phyloP scores from a whole-genome alignment of 53 echinoderm and acorn worm species.

The Astropecten irregularis region DNA sequence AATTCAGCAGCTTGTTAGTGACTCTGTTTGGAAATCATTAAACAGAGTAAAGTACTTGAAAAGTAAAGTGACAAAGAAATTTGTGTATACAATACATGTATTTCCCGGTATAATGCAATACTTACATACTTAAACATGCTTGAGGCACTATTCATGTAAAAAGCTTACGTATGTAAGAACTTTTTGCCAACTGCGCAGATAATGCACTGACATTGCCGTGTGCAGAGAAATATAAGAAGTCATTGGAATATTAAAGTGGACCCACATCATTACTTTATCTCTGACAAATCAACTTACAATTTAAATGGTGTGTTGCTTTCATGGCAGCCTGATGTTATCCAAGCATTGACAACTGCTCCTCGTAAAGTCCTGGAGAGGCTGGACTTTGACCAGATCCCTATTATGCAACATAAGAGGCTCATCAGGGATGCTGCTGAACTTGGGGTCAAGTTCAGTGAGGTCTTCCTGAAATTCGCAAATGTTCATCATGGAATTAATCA shows the following conservation, averaged over 20 bases:
- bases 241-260: too few relatives aligned
- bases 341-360: conserved; percentile 6
- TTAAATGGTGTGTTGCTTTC: too few relatives aligned
- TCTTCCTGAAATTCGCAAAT: not conserved
- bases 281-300: too few relatives aligned
- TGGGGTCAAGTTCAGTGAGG: not conserved
- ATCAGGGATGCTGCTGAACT: not conserved
- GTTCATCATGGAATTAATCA: conserved; percentile 7
- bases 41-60: not conserved
- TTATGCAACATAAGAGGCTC: not conserved
- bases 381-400: not conserved
- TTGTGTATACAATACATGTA: not conserved
- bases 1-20: conserved; percentile 1
- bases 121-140: not conserved
- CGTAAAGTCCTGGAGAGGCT: not conserved
- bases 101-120: not conserved
- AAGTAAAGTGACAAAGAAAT: too few relatives aligned
- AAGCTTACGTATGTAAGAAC: too few relatives aligned
- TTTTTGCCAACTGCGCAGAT: too few relatives aligned
- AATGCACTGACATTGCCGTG: too few relatives aligned
- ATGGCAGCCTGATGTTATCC: not conserved
- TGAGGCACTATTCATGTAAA: too few relatives aligned
- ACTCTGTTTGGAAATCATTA: too few relatives aligned
- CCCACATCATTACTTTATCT: too few relatives aligned
- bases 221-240: too few relatives aligned